Conservation (phyloP, 1,140 invertebrate species). For the Bilobella aurantiaca region DNA sequence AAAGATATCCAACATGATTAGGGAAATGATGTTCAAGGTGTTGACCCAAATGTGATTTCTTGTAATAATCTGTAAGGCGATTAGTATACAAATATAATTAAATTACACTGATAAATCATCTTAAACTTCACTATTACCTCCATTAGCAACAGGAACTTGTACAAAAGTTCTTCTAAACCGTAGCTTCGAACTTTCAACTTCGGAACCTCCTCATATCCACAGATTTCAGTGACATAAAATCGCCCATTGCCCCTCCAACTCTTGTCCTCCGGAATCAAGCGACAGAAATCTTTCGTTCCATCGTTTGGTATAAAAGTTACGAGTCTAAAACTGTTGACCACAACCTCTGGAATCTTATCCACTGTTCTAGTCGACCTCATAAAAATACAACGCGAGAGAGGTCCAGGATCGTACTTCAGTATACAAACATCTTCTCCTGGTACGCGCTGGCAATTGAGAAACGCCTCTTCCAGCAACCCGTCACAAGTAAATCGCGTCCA, state of each 20-base stretch:
- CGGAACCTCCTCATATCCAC: not conserved
- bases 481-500: not conserved
- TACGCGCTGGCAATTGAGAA: not conserved
- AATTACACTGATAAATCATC: not conserved
- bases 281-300: not conserved
- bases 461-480: not conserved
- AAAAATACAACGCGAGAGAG: not conserved
- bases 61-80: not conserved
- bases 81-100: not conserved
- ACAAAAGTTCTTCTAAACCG: not conserved
- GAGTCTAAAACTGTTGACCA: not conserved
- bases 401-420: not conserved
- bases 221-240: not conserved
- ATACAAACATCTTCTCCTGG: not conserved
- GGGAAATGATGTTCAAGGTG: slow-evolving; percentile 9
- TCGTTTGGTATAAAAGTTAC: not conserved
- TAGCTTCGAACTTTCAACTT: not conserved
- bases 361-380: not conserved
- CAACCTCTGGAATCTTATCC: not conserved
- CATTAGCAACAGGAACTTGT: not conserved
- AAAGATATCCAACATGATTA: slow-evolving; percentile 16
- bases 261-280: not conserved
- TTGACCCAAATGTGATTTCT: not conserved
- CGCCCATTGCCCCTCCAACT: not conserved
- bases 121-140: not conserved